Conservation (phyloP, 2,888 invertebrate genomes). For the Sesamia inferens region DNA sequence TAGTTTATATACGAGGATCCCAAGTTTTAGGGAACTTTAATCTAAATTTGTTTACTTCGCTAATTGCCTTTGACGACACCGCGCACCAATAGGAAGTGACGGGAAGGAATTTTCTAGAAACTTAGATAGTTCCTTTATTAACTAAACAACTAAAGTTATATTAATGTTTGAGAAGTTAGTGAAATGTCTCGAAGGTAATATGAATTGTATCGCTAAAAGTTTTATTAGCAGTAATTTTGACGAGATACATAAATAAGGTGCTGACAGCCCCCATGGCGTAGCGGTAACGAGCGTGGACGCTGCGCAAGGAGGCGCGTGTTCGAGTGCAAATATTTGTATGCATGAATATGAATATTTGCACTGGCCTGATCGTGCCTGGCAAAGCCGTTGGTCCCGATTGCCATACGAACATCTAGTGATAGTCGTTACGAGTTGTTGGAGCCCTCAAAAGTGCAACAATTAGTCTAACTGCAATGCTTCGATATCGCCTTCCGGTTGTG, state of each 20-base stretch:
- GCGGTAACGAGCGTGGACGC: no score
- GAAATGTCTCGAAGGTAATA: neutral
- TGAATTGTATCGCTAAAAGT: neutral
- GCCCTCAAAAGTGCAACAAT: no score
- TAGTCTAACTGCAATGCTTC: no score
- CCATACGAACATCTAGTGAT: no score
- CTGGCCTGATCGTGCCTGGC: no score
- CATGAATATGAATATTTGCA: no score
- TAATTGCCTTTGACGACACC: slow-evolving; percentile 48
- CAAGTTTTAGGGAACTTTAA: slow-evolving; percentile 44
- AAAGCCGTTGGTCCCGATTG: no score
- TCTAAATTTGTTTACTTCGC: slow-evolving; percentile 41
- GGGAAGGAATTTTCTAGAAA: slow-evolving; percentile 32
- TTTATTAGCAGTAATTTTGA: neutral
- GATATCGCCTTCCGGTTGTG: no score
- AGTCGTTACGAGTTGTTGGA: no score
- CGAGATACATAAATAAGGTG: neutral
- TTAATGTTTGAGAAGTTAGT: slow-evolving; percentile 17
- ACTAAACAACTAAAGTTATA: slow-evolving; percentile 13
- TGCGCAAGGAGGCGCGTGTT: no score
- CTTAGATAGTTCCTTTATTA: slow-evolving; percentile 15
- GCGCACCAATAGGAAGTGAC: slow-evolving; percentile 42
- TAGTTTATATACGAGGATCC: slow-evolving; percentile 54
- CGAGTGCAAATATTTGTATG: no score
- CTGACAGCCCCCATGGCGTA: no score